Evolutionary conservation across 2,113 vertebrate genomes (phyloP).

Genomic region (Henicopernis longicauda): DNA sequence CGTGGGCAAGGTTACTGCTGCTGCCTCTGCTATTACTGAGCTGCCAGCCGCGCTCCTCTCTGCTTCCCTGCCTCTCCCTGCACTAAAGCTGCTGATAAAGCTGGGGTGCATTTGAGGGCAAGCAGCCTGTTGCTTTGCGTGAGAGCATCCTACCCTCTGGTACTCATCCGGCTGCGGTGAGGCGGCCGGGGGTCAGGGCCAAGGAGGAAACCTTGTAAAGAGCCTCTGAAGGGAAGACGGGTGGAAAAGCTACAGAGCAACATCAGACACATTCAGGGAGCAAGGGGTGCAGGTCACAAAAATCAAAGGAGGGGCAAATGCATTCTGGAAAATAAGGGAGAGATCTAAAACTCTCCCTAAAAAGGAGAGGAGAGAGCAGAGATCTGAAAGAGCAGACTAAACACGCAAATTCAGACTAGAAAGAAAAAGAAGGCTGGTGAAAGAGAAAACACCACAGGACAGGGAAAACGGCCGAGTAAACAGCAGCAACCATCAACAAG

Average conservation of each 20-base stretch:
- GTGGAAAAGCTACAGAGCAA: background rate
- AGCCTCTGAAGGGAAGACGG: background rate
- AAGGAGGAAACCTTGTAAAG: background rate
- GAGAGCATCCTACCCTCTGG: fast-evolving
- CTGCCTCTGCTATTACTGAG: background rate
- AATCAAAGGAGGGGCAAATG: background rate
- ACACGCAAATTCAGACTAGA: background rate
- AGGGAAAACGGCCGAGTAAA: background rate
- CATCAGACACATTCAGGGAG: background rate
- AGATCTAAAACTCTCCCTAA: background rate
- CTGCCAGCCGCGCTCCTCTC: background rate
- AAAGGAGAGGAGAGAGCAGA: background rate
- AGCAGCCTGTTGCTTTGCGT: background rate
- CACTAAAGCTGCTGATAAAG: fast-evolving
- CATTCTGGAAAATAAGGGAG: background rate
- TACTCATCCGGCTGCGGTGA: background rate
- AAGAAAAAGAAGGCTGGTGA: background rate
- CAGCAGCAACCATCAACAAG: background rate
- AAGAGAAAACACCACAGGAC: background rate
- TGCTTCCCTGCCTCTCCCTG: background rate
- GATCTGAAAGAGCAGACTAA: background rate
- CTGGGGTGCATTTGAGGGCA: fast-evolving
- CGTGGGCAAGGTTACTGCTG: background rate
- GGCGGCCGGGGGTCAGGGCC: background rate
- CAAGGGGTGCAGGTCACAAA: background rate